A percentile compares a stretch with the other conserved stretches of the same genome.
Evolutionary conservation across 2,888 invertebrate genomes (phyloP).

Genomic region (Erannis defoliaria): DNA sequence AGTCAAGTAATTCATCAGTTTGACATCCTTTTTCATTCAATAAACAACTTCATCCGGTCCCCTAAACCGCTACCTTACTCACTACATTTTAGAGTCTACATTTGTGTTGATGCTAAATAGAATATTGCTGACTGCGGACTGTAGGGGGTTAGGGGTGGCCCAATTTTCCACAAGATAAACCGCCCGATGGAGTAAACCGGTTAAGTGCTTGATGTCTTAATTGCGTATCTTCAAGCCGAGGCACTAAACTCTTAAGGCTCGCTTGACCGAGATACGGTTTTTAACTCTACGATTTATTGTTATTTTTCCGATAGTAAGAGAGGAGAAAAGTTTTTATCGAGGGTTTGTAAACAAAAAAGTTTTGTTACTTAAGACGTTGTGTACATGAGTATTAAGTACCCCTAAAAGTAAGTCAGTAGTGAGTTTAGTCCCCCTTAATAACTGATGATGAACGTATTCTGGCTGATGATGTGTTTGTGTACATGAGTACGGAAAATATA

Average conservation of each 20-base stretch:
- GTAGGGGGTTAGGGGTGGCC: slow-evolving; percentile 46
- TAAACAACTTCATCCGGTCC: slow-evolving; percentile 16
- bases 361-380: neutral
- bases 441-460: too few species aligned
- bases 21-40: slow-evolving; percentile 35
- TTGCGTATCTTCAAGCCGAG: slow-evolving; percentile 38
- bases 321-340: slow-evolving; percentile 10
- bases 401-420: too few species aligned
- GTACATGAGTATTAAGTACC: neutral
- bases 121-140: slow-evolving; percentile 48
- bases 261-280: slow-evolving; percentile 28
- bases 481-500: too few species aligned
- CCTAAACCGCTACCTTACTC: slow-evolving; percentile 26
- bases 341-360: slow-evolving; percentile 19
- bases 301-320: slow-evolving; percentile 20
- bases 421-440: too few species aligned
- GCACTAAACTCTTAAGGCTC: slow-evolving; percentile 32
- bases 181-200: slow-evolving; percentile 56
- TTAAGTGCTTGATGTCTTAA: slow-evolving; percentile 64
- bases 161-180: slow-evolving; percentile 63
- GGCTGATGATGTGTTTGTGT: too few species aligned
- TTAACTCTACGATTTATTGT: slow-evolving; percentile 21
- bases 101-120: slow-evolving; percentile 23
- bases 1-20: slow-evolving; percentile 36
- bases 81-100: slow-evolving; percentile 24